A percentile compares a stretch with the other conserved stretches of the same genome.
Conservation (phyloP, 2,888 invertebrate genomes). For the Micoletzkya japonica region DNA sequence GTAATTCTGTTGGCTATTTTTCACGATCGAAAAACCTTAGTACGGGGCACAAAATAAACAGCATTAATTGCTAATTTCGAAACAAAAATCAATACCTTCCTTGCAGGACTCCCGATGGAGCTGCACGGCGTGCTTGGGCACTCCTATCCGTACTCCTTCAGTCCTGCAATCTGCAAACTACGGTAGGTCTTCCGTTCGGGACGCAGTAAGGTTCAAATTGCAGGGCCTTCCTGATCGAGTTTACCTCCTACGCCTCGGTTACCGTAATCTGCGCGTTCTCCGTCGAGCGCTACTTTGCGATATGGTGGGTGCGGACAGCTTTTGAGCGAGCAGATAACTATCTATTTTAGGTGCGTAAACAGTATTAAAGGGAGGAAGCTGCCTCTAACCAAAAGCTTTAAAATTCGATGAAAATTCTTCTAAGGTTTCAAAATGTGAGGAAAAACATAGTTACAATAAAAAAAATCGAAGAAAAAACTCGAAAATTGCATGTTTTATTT, state of each 20-base stretch:
- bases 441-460: no score
- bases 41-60: no score
- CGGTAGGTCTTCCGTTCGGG: background rate
- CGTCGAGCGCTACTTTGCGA: constrained; percentile 61
- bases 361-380: constrained; percentile 18
- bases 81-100: no score
- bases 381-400: no score
- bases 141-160: constrained; percentile 57
- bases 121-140: constrained; percentile 55
- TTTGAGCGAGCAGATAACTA: background rate
- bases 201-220: background rate
- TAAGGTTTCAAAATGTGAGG: no score
- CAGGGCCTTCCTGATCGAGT: constrained; percentile 60
- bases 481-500: no score
- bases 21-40: no score
- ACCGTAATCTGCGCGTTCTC: constrained; percentile 62
- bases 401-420: no score
- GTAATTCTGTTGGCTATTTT: no score
- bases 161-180: constrained; percentile 53
- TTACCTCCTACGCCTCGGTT: constrained; percentile 58
- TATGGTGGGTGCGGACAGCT: constrained; percentile 44
- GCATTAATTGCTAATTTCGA: no score
- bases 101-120: constrained; percentile 60
- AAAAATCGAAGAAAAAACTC: no score
- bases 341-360: no score